Conservation (phyloP, 1,140 invertebrate species). For the Sweltsa coloradensis region DNA sequence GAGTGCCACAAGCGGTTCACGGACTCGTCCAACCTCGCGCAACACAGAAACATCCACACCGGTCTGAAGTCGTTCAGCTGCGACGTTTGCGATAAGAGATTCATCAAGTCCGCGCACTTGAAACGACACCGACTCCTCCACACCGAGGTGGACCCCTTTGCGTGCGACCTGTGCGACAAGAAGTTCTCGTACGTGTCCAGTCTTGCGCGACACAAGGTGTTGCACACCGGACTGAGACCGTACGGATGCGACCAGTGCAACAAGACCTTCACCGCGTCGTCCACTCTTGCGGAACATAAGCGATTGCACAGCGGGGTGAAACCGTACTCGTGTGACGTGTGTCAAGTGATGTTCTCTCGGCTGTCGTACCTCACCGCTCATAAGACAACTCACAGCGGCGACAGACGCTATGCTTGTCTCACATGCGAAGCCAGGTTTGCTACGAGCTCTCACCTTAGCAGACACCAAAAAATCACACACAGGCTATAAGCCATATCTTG, state of each 20-base stretch:
- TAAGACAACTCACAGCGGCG: conserved; percentile 30
- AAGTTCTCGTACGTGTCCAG: conserved; percentile 44
- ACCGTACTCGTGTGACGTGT: conserved; percentile 61
- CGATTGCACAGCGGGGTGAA: conserved; percentile 47
- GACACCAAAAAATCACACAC: no score
- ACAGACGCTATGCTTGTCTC: no score
- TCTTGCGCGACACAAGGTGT: background rate
- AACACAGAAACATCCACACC: conserved; percentile 32
- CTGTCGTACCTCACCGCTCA: conserved; percentile 35
- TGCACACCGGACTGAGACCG: conserved; percentile 34
- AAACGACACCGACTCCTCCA: no score
- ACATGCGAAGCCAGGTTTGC: no score
- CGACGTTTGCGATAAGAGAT: background rate
- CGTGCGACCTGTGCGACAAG: conserved; percentile 41
- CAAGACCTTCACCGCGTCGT: conserved; percentile 30
- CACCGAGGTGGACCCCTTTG: conserved; percentile 41
- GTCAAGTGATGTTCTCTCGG: conserved; percentile 55
- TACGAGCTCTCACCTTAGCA: no score
- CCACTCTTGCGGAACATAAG: conserved; percentile 8
- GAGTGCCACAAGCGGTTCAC: conserved; percentile 61
- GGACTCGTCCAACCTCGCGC: conserved; percentile 36
- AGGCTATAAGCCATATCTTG: no score
- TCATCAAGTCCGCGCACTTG: no score
- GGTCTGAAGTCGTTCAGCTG: conserved; percentile 33
- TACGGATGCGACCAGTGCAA: conserved; percentile 52